Evolutionary conservation across 2,888 invertebrate species (phyloP), one percentile per base, ranked within the genome.

Genomic region (Phortica magna): DNA sequence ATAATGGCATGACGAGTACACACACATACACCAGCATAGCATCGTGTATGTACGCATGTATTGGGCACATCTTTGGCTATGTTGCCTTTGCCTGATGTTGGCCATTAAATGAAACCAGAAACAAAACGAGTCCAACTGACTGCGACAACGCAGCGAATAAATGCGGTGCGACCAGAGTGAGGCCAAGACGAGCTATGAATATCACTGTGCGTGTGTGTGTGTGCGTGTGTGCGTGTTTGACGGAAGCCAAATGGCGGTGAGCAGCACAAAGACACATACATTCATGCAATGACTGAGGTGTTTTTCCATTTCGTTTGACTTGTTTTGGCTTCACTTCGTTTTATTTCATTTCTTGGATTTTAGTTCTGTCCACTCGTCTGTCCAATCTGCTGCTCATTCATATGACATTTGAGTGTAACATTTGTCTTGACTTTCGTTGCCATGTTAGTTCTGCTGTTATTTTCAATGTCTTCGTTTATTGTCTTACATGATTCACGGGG

Each of bases 401-500:
- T 61, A 31, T 61, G 22, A 17, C 9, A 61, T 61, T 22, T 22
- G 7, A 61, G 19, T 61, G 61, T 61, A 22, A 17, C 43, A 73
- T 73, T n/a, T n/a, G 42, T 31, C 22, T 10, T 14, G 14, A 55
- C 55, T 7, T n/a, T n/a, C n/a, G 10, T 55, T 6, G 14, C 5
- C 2, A 55, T 55, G 55, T 55, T 7, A 7, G 10, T 10, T 55
- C 14, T 55, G 14, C 17, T 55, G 14, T 55, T 55, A 17, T n/a
- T 55, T 55, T 55, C 7, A 17, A 17, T 55, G 55, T 55, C 17
- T 61, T 61, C 19, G 22, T 22, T 61, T 22, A 61, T 61, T 61
- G 61, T 61, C 10, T 68, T 78, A 75, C 43, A 75, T 61, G 75
- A 39, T 68, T 59, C 31, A 83, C 82, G 77, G 77, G 84, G 76